Evolutionary conservation across 1,140 invertebrate genomes (phyloP).

Genomic region (Chironomus tepperi): DNA sequence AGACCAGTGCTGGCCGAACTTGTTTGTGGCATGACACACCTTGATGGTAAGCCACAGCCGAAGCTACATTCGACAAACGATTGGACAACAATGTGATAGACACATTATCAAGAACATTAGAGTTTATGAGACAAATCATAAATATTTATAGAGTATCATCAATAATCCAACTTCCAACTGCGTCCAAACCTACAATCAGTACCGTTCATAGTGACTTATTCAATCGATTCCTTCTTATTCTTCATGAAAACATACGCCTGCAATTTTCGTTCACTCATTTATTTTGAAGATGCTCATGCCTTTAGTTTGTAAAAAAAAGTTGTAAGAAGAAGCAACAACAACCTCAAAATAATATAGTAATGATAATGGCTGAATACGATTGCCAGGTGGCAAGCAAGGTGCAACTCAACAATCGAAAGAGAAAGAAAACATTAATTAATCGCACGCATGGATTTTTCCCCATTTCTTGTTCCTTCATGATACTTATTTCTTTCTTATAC

Average conservation of each 20-base stretch:
- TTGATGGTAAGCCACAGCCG: too few species aligned
- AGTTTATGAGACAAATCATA: too few species aligned
- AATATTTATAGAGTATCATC: too few species aligned
- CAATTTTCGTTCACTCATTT: constrained; percentile 4
- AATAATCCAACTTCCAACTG: too few species aligned
- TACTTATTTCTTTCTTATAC: too few species aligned
- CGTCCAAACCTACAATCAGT: too few species aligned
- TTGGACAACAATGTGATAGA: too few species aligned
- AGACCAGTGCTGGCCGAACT: too few species aligned
- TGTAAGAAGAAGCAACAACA: not conserved
- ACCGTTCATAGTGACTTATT: too few species aligned
- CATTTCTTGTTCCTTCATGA: not conserved
- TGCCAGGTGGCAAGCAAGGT: constrained; percentile 14
- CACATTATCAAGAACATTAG: too few species aligned
- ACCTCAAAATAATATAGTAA: not conserved
- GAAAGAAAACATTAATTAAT: constrained; percentile 16
- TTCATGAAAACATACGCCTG: not conserved
- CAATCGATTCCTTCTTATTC: not conserved
- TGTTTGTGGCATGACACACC: too few species aligned
- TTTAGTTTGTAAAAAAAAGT: constrained; percentile 1
- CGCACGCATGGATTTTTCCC: not conserved
- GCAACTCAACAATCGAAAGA: not conserved
- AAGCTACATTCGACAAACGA: too few species aligned
- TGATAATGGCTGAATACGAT: not conserved
- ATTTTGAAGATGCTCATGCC: not conserved